These are phyloP conservation scores for Amyelois transitella DNA, from an alignment of 1,140 invertebrate species.

Conservation along the genomic window DNA sequence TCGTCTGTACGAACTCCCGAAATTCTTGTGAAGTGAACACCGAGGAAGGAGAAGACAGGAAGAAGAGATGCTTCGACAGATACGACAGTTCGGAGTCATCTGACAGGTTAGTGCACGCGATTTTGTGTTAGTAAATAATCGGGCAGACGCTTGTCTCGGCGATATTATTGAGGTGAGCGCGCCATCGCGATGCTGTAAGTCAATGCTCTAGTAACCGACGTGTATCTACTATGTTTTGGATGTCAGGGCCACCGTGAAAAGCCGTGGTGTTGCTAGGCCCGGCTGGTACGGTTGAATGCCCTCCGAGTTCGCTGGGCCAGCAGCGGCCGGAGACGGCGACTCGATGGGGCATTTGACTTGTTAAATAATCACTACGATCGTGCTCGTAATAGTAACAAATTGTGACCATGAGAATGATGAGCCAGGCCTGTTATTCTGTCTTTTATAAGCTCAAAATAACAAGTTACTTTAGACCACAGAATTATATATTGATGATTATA, in stretches of 20 bases:
- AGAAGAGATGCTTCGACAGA: constrained; percentile 89
- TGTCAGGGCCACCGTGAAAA: constrained; percentile 67
- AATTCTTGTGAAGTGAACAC: constrained; percentile 38
- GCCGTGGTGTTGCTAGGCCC: constrained; percentile 52
- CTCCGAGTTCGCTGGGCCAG: constrained; percentile 34
- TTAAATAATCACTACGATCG: constrained; percentile 19
- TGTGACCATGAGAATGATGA: background rate
- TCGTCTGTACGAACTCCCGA: constrained; percentile 42
- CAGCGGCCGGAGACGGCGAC: constrained; percentile 13
- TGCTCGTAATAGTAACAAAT: constrained; percentile 16
- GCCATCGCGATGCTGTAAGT: constrained; percentile 49
- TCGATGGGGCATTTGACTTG: constrained; percentile 24
- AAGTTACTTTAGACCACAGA: no score
- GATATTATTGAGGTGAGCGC: constrained; percentile 12
- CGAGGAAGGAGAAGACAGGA: constrained; percentile 77
- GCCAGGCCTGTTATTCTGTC: constrained; percentile 4
- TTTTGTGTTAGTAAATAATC: constrained; percentile 31
- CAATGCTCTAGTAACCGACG: constrained; percentile 71
- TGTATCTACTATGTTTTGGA: constrained; percentile 64
- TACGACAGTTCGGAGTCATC: constrained; percentile 92
- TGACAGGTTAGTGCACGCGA: constrained; percentile 81
- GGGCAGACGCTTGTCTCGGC: background rate
- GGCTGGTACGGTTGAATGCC: constrained; percentile 54
- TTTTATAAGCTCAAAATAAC: no score
- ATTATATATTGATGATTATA: no score